Evolutionary conservation across 2,113 vertebrate genomes (phyloP).

Genomic region (Ardeotis arabs): DNA sequence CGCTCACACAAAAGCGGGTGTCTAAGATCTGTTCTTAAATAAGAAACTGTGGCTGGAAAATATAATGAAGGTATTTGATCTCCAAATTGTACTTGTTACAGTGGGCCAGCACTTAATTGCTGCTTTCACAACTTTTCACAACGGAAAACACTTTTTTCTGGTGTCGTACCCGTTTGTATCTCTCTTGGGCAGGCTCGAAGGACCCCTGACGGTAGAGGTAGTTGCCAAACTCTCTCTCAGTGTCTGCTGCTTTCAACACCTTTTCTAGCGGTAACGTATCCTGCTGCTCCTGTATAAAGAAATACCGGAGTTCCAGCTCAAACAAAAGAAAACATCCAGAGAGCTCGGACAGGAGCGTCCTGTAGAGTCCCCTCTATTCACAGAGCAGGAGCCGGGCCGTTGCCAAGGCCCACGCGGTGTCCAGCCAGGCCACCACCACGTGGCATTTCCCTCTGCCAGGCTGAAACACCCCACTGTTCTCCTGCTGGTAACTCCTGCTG

Average conservation of each 20-base stretch:
- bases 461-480: background rate
- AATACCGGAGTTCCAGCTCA: background rate
- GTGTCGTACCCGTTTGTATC: conserved; percentile 86
- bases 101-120: background rate
- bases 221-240: conserved; percentile 87
- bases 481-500: background rate
- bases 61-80: background rate
- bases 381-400: background rate
- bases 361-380: background rate
- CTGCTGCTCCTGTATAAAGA: conserved; percentile 81
- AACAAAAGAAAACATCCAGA: background rate
- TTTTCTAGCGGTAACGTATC: conserved; percentile 76
- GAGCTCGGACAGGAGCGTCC: background rate
- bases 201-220: conserved; percentile 80
- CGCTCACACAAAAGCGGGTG: background rate
- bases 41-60: background rate
- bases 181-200: conserved; percentile 81
- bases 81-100: background rate
- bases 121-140: background rate
- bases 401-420: background rate
- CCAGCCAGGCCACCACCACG: background rate
- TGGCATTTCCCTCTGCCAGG: background rate
- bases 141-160: background rate
- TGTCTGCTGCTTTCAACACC: conserved; percentile 81
- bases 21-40: background rate